A percentile compares a stretch with the other conserved stretches of the same genome.
phyloP scores from a whole-genome alignment of 2,113 vertebrate species.

The Seriola aureovittata region DNA sequence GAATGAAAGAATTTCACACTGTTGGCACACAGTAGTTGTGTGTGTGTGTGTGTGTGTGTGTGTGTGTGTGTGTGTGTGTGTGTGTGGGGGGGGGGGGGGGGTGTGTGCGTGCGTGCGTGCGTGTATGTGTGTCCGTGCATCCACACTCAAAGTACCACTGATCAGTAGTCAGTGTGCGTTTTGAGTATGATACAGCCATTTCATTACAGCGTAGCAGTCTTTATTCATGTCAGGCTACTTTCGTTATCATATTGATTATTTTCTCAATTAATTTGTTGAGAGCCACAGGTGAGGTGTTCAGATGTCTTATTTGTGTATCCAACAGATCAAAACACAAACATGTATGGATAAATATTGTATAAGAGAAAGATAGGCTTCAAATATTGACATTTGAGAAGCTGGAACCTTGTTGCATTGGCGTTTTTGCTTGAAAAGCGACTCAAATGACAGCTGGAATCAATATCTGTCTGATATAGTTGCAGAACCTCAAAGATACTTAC shows the following conservation, averaged over 20 bases:
- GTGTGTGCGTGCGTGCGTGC: conserved; percentile 3
- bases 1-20: conserved; percentile 35
- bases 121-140: background rate
- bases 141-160: background rate
- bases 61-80: conserved; percentile 9
- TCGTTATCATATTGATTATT: background rate
- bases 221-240: background rate
- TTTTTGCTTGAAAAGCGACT: too few species aligned
- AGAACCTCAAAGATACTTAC: background rate
- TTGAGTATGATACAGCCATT: background rate
- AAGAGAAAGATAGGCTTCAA: background rate
- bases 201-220: background rate
- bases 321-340: background rate
- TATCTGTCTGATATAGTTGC: too few species aligned
- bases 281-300: background rate
- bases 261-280: background rate
- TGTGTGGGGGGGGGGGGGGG: too few species aligned
- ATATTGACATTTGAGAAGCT: background rate
- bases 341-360: background rate
- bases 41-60: conserved; percentile 11
- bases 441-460: too few species aligned
- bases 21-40: background rate
- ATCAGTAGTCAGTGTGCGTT: conserved; percentile 12
- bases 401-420: too few species aligned
- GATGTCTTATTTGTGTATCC: background rate